phyloP scores from a whole-genome alignment of 2,797 vertebrate species.

The Nasua narica region DNA sequence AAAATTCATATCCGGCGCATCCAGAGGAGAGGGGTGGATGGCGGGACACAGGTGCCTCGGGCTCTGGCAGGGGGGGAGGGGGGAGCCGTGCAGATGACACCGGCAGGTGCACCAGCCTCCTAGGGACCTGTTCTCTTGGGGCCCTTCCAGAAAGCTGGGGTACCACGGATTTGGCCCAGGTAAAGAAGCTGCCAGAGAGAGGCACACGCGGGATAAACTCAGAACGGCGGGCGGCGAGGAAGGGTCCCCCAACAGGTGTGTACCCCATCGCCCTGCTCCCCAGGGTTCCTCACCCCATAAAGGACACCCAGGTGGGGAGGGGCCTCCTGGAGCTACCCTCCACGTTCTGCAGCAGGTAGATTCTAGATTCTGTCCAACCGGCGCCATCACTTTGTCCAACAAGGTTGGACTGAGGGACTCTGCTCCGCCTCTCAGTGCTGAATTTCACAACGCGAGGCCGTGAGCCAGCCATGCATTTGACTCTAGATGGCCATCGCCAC shows the following conservation, averaged over 20 bases:
- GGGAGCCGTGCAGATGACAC: background rate
- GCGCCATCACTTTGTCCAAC: too few species aligned
- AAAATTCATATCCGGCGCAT: conserved; percentile 52
- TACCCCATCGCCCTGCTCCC: background rate
- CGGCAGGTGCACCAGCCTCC: background rate
- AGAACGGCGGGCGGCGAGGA: fast-evolving
- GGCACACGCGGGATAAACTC: too few species aligned
- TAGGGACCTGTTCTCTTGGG: background rate
- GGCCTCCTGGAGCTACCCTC: background rate
- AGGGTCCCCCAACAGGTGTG: background rate
- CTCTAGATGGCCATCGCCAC: background rate
- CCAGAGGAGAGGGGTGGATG: conserved; percentile 37
- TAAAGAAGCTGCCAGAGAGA: background rate
- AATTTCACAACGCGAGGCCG: background rate
- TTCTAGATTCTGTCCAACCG: background rate
- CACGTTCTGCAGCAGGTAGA: background rate
- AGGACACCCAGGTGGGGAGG: background rate
- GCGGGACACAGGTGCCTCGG: background rate
- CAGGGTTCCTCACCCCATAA: background rate
- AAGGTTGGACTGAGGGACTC: background rate
- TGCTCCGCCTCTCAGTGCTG: too few species aligned
- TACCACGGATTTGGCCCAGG: background rate
- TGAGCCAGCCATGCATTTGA: fast-evolving
- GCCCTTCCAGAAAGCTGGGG: background rate
- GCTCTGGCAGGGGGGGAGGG: background rate